Evolutionary conservation across 2,797 vertebrate genomes (phyloP).

Genomic region (Rachycentron canadum): DNA sequence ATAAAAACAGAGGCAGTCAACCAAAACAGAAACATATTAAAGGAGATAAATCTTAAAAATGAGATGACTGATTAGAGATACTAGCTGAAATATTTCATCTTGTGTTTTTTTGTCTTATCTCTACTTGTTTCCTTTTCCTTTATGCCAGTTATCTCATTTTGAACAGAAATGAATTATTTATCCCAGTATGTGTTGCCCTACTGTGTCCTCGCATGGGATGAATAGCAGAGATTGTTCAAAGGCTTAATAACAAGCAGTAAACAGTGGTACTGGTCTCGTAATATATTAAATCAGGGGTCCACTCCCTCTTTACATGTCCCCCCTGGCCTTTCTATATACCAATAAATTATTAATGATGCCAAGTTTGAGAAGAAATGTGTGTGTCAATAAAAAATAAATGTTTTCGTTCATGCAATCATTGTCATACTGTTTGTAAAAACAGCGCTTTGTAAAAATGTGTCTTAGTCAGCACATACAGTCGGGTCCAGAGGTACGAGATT

Average conservation of each 20-base stretch:
- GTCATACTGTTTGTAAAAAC: constrained; percentile 1
- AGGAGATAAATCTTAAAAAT: constrained; percentile 23
- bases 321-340: not conserved
- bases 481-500: too few species aligned
- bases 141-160: constrained; percentile 43
- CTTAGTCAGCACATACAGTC: constrained; percentile 12
- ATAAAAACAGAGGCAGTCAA: not conserved
- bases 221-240: constrained; percentile 14
- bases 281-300: not conserved
- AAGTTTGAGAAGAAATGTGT: constrained; percentile 1
- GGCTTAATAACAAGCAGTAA: not conserved
- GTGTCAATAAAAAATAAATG: constrained; percentile 20
- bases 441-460: not conserved
- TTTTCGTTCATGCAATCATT: constrained; percentile 17
- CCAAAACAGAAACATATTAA: constrained; percentile 36
- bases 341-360: not conserved
- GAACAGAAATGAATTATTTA: constrained; percentile 36
- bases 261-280: not conserved
- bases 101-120: constrained; percentile 38
- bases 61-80: constrained; percentile 30
- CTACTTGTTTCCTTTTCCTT: constrained; percentile 7
- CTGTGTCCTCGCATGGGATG: constrained; percentile 16
- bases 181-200: constrained; percentile 3
- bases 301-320: not conserved
- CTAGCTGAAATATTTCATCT: constrained; percentile 43